Base-by-base conservation (phyloP, 1,140 invertebrate genomes). In the Gonatopus flavifemur region DNA sequence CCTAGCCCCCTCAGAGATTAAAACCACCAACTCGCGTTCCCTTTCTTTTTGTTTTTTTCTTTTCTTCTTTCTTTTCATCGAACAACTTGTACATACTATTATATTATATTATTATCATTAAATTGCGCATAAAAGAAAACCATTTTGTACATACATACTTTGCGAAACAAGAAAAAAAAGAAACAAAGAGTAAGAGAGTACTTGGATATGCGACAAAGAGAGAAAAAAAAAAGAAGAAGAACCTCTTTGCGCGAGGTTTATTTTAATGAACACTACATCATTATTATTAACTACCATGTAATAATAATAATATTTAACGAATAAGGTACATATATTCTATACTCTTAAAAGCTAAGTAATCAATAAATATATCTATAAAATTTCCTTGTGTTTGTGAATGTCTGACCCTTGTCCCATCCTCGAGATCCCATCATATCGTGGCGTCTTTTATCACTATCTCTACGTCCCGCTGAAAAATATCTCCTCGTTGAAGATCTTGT, bases 341-440 rank as follows among this genome's bases (percentile, higher is more conserved):
- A 75, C 72, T 76, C 72, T 76, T 76, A 76, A 69, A 73, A 67
- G 65, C 69, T 76, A 76, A 75, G 71, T 76, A 75, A 64, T 76
- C 72, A 76, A 76, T 76, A 76, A 75, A 76, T 76, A 76, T 76
- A 76, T 75, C 67, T 75, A 75, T 73, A 74, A 76, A 75, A 76
- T 64, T 59, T 72, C 67, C 70, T 64, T 55, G 71, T 76, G 74
- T 76, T 72, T 74, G 70, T 76, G 72, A 69, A 65, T 76, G 71
- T 75, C 66, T 72, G 28, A 58, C 67, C 67, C 57, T 49, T 49
- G n/a, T 52, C 71, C 67, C 44, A 59, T 74, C 74, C 72, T 36
- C 2, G 16, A 31, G 25, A 59, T 71, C 66, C 69, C 37, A 19
- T 67, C 66, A 60, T 61, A 39, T 61, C 56, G 67, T 70, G 58